Percentiles rank a stretch among this genome's conserved stretches.
Conservation (phyloP, 1,140 invertebrate genomes). For the Pentalonia nigronervosa region DNA sequence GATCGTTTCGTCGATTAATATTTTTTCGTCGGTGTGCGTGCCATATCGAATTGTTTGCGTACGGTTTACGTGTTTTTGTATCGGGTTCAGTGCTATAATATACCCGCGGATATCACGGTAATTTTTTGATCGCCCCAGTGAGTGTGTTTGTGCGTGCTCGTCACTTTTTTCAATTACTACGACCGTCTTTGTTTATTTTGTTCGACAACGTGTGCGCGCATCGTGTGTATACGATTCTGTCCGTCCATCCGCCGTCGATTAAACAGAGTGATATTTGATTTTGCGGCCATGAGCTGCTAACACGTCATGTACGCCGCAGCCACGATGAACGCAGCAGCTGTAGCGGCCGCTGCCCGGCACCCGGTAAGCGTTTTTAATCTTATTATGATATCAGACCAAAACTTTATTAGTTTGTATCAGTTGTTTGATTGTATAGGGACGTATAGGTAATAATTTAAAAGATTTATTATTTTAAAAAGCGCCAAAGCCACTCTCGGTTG, state of each 20-base stretch:
- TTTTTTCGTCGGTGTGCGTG: background rate
- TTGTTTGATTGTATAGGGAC: background rate
- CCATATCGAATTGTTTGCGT: background rate
- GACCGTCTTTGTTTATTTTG: background rate
- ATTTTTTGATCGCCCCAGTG: background rate
- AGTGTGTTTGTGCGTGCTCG: background rate
- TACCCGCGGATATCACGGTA: background rate
- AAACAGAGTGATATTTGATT: conserved; percentile 54
- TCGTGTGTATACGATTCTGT: background rate
- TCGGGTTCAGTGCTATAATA: background rate
- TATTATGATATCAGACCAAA: background rate
- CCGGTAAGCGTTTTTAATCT: conserved; percentile 60
- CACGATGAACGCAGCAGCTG: conserved; percentile 63
- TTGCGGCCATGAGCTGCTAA: conserved; percentile 60
- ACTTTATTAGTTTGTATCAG: background rate
- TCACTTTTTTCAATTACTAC: background rate
- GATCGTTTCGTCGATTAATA: background rate
- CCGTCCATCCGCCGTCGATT: conserved; percentile 3
- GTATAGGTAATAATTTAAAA: too few species aligned
- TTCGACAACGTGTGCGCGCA: background rate
- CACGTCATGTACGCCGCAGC: conserved; percentile 62
- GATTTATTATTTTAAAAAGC: background rate
- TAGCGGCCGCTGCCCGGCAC: conserved; percentile 62
- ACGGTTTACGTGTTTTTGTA: background rate
- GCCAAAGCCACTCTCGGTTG: background rate